Percentiles rank a stretch among this genome's conserved stretches.
Conservation (phyloP, 2,797 vertebrate species). For the Lindbergichthys nudifrons region DNA sequence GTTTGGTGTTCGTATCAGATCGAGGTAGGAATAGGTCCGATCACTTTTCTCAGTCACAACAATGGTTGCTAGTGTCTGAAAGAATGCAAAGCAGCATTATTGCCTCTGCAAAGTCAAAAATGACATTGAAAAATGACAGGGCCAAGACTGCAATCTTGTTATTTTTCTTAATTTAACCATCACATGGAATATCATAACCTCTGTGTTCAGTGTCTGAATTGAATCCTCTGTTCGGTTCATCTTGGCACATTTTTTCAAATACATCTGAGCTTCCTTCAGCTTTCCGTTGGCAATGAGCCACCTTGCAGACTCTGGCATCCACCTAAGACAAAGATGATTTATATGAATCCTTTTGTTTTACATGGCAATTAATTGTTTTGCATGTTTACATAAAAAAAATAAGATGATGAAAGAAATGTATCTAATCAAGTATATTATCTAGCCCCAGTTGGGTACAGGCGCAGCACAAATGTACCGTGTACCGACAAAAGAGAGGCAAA, state of each 20-base stretch:
- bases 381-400: not conserved
- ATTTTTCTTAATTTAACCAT: not conserved
- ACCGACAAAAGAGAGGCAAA: not conserved
- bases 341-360: not conserved
- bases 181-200: conserved; percentile 66
- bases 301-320: conserved; percentile 83
- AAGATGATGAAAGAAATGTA: not conserved
- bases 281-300: conserved; percentile 83
- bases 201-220: conserved; percentile 60
- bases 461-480: not conserved
- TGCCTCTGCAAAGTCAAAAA: not conserved
- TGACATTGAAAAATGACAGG: not conserved
- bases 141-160: not conserved
- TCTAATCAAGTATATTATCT: not conserved
- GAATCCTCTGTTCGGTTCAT: conserved; percentile 73
- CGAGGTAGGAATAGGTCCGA: conserved; percentile 85
- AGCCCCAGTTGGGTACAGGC: not conserved
- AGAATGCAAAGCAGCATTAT: conserved; percentile 17
- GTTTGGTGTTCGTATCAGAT: conserved; percentile 87
- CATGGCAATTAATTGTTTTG: not conserved
- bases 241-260: conserved; percentile 79
- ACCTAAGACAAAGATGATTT: conserved; percentile 62
- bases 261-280: conserved; percentile 73
- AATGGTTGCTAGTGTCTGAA: conserved; percentile 83
- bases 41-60: conserved; percentile 57